phyloP scores from a whole-genome alignment of 2,888 invertebrate species.

The Pollenia labialis region DNA sequence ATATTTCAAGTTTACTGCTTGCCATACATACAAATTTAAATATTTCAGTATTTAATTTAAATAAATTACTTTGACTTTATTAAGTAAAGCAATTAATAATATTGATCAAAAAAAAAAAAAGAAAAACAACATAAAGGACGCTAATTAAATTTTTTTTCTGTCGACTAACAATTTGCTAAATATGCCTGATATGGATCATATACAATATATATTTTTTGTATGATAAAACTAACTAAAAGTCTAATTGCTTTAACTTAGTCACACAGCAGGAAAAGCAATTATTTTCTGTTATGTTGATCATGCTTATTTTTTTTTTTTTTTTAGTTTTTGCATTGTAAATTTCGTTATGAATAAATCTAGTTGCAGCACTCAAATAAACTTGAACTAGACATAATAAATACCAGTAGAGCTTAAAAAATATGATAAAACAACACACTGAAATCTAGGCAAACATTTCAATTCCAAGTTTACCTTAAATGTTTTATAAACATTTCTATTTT shows the following conservation, averaged over 20 bases:
- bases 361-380: slow-evolving; percentile 50
- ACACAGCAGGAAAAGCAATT: slow-evolving; percentile 72
- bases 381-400: slow-evolving; percentile 67
- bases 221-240: slow-evolving; percentile 27
- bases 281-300: slow-evolving; percentile 62
- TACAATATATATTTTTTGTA: background rate
- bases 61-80: background rate
- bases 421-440: slow-evolving; percentile 22
- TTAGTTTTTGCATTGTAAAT: slow-evolving; percentile 32
- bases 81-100: slow-evolving; percentile 28
- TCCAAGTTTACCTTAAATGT: slow-evolving; percentile 63
- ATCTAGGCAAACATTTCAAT: slow-evolving; percentile 67
- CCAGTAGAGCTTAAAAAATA: slow-evolving; percentile 18
- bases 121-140: slow-evolving; percentile 32
- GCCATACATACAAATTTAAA: background rate
- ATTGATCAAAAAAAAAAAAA: slow-evolving; percentile 10
- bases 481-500: slow-evolving; percentile 26
- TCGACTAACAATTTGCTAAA: slow-evolving; percentile 24
- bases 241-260: slow-evolving; percentile 68
- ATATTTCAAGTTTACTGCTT: slow-evolving; percentile 29
- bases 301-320: slow-evolving; percentile 4
- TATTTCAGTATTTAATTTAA: background rate
- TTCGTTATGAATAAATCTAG: slow-evolving; percentile 44
- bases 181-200: slow-evolving; percentile 13
- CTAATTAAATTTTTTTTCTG: background rate